These are phyloP conservation scores for Scaptomyza parva DNA, from an alignment of 2,888 invertebrate genomes.

Conservation along the genomic window DNA sequence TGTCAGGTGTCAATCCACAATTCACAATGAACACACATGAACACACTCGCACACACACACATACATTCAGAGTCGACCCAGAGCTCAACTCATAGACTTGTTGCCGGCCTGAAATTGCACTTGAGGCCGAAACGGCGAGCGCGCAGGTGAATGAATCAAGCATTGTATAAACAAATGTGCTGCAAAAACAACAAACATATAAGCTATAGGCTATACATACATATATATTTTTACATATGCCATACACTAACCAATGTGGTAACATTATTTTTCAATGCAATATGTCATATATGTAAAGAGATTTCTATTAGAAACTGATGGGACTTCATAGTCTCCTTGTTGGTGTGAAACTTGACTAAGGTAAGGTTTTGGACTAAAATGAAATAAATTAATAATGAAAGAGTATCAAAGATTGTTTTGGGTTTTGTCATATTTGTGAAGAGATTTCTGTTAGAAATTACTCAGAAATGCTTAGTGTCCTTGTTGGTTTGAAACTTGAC, in stretches of 20 bases:
- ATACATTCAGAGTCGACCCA: conserved; percentile 8
- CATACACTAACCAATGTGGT: conserved; percentile 5
- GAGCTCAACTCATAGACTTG: conserved; percentile 22
- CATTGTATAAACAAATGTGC: conserved; percentile 72
- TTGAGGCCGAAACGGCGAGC: conserved; percentile 54
- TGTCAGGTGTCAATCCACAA: conserved; percentile 73
- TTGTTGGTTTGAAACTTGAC: too few relatives aligned
- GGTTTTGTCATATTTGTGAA: too few relatives aligned
- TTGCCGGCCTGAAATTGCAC: conserved; percentile 42
- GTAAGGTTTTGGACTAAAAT: too few relatives aligned
- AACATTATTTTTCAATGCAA: accelerated
- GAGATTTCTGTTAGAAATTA: too few relatives aligned
- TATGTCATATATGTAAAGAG: too few relatives aligned
- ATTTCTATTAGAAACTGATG: neutral
- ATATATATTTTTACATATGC: conserved; percentile 36
- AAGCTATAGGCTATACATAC: conserved; percentile 27
- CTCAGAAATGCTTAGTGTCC: too few relatives aligned
- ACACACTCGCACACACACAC: neutral
- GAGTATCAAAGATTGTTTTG: conserved; percentile 5
- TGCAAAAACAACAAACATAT: conserved; percentile 37
- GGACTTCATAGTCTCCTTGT: too few relatives aligned
- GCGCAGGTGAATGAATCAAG: conserved; percentile 71
- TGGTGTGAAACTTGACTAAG: too few relatives aligned
- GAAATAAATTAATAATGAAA: too few relatives aligned
- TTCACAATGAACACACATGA: conserved; percentile 13